Conservation (phyloP, 2,113 vertebrate species). For the Boulengeromyrus knoepffleri region DNA sequence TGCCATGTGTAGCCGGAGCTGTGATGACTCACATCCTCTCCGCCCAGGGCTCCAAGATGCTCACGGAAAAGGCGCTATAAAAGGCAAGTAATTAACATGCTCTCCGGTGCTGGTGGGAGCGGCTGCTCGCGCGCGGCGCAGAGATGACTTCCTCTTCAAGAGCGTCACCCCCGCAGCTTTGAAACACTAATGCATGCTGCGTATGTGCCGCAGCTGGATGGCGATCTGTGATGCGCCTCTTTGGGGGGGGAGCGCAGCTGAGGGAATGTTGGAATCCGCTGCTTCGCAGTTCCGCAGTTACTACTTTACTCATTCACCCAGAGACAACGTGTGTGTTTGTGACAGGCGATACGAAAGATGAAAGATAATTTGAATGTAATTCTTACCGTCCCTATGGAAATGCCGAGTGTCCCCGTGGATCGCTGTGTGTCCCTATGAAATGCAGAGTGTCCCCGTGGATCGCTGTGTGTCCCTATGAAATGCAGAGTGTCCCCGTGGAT, state of each 20-base stretch:
- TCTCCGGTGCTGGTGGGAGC: not conserved
- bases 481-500: not conserved
- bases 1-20: not conserved
- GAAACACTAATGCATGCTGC: not conserved
- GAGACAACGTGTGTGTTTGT: not conserved
- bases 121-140: not conserved
- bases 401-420: no score
- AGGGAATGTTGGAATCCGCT: not conserved
- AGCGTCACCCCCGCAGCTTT: not conserved
- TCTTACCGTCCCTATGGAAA: not conserved
- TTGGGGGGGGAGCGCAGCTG: not conserved
- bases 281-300: not conserved
- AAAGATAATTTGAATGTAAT: not conserved
- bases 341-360: not conserved
- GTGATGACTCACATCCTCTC: conserved; percentile 3
- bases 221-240: not conserved
- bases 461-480: not conserved
- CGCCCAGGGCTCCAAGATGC: not conserved
- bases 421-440: no score
- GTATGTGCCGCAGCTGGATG: not conserved
- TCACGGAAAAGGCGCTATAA: not conserved
- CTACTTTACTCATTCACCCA: not conserved
- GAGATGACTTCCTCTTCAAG: not conserved
- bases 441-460: not conserved
- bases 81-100: not conserved